phyloP scores from a whole-genome alignment of 2,113 vertebrate species.

The Atlantisia rogersi region DNA sequence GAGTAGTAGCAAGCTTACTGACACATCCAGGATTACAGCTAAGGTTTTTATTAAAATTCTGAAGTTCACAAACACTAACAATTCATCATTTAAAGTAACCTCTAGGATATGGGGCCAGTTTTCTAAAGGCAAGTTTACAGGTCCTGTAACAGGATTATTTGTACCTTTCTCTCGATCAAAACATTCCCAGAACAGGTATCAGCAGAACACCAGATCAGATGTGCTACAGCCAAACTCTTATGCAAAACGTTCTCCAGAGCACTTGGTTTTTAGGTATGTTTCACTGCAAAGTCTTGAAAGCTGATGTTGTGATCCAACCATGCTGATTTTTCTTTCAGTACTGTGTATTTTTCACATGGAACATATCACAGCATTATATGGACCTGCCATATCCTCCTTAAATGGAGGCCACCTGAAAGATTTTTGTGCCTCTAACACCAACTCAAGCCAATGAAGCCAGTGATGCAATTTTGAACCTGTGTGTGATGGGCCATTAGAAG shows the following conservation, averaged over 20 bases:
- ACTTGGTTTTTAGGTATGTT: neutral
- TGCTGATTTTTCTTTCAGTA: neutral
- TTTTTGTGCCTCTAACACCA: neutral
- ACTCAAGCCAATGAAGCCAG: neutral
- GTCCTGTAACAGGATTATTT: neutral
- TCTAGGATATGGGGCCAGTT: neutral
- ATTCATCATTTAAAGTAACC: neutral
- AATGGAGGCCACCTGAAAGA: neutral
- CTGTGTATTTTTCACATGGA: neutral
- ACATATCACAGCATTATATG: accelerated
- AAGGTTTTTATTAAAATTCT: neutral
- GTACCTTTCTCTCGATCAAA: neutral
- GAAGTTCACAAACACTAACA: neutral
- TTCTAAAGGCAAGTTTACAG: neutral
- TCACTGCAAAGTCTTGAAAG: neutral
- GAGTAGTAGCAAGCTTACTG: neutral
- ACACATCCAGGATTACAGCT: neutral
- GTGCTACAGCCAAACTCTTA: neutral
- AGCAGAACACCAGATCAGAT: accelerated
- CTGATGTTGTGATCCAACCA: neutral
- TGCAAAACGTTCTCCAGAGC: neutral
- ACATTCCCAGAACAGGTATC: neutral
- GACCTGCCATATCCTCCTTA: neutral
- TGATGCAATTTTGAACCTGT: neutral
- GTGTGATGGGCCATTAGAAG: accelerated